phyloP scores from a whole-genome alignment of 1,140 invertebrate species.

The Ceratina calcarata region DNA sequence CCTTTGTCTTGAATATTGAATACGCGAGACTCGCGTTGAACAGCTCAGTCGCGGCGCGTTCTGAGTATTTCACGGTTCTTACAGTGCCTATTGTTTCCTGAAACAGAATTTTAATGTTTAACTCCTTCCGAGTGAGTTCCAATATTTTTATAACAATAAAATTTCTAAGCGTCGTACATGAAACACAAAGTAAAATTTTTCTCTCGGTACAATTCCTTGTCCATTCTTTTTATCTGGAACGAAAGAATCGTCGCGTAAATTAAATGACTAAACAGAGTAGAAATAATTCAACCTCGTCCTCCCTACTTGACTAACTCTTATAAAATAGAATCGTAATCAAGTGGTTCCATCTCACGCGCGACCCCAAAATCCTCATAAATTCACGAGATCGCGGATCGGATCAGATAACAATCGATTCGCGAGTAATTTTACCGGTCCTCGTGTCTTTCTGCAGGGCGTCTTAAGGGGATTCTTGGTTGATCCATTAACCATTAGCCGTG shows the following conservation, averaged over 20 bases:
- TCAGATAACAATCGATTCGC: conserved; percentile 21
- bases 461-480: conserved; percentile 23
- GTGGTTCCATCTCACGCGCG: neutral
- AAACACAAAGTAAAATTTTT: too few species aligned
- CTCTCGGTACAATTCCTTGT: too few species aligned
- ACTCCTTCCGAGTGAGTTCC: too few species aligned
- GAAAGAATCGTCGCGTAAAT: too few species aligned
- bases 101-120: too few species aligned
- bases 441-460: conserved; percentile 5
- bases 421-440: conserved; percentile 18
- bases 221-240: too few species aligned
- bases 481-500: conserved; percentile 50
- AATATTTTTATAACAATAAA: too few species aligned
- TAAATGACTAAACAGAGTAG: neutral
- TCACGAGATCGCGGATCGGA: too few species aligned
- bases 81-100: too few species aligned
- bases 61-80: neutral
- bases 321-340: neutral
- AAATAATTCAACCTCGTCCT: neutral
- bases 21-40: neutral
- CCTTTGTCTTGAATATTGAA: neutral
- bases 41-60: neutral
- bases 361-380: neutral
- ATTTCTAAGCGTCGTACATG: too few species aligned
- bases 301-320: neutral